Evolutionary conservation across 2,888 invertebrate species (phyloP), one percentile per base, ranked within the genome.

Genomic region (Archips crataeganus): DNA sequence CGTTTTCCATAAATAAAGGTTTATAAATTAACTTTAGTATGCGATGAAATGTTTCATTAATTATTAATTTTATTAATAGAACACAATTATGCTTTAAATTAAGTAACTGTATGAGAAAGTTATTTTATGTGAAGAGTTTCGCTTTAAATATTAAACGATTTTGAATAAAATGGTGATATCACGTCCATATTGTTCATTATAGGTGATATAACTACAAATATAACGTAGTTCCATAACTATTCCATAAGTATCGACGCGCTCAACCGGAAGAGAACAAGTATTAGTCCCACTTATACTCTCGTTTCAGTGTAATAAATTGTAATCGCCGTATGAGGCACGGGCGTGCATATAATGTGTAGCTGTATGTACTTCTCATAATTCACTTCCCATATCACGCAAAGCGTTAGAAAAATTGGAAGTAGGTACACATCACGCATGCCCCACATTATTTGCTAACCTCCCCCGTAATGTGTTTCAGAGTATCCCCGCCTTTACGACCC

Each of bases 401-500:
- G 71, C 66, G 59, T 72, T 67, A 49, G 36, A 69, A 63, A 75
- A 77, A 71, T 70, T 74, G 49, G 51, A 42, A 66, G 39, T 70
- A 71, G 39, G 39, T 39, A 39, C 39, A 39, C 39, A 6, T 6
- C 71, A 74, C 69, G 70, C 70, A 42, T 71, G 75, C 71, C 74
- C 75, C 59, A 71, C 63, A 70, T 74, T 75, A 75, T 70, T 65
- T 70, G 60, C 34, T 47, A 47, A 61, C 66, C 74, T 51, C 45
- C 74, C 73, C 47, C 69, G 54, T 68, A 47, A 70, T 36, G 68
- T 61, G 66, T 57, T 57, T 57, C 57, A 32, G 75, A 64, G 9
- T 68, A 34, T 72, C 71, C 74, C 72, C 63, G 54, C 49, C 62
- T 66, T 75, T 74, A 76, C 70, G 72, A 77, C 70, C 62, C 66